Evolutionary conservation across 2,113 vertebrate genomes (phyloP), one percentile per base, ranked within the genome.

Genomic region (Microcebus ravelobensis): DNA sequence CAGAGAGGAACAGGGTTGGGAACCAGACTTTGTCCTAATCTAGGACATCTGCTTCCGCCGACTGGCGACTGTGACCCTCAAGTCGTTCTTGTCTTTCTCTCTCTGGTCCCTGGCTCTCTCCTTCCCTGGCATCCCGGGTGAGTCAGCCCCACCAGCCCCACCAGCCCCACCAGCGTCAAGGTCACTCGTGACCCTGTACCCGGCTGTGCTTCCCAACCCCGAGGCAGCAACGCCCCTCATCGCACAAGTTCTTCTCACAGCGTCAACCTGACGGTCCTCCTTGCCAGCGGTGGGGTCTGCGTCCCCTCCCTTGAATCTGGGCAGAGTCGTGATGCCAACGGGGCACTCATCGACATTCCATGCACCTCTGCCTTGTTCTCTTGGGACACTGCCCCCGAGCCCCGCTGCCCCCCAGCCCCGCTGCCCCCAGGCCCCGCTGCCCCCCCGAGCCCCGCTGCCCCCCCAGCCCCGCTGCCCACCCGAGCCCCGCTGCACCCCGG

Each of bases 181-280:
- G 29, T 12, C 6, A 17, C 3, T 13, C 12, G 1, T 23, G 68
- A 8, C 6, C 25, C 25, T 15, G 80, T 1, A 82, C 31, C 31
- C 8, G 18, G 0, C 1, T 2, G 48, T 6, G 42, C 36, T 31
- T 92, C 21, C 42, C 34, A 73, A 31, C 36, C 5, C 31, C 2
- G 3, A 23, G 0, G 1, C 68, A 61, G 34, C 52, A 11, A 17
- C 0, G 5, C 27, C 29, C 25, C 20, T 45, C 27, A 34, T 48
- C 10, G 31, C 67, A 1, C 10, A 4, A 48, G 67, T 10, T 50
- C 79, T 27, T 9, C 90, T 52, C 39, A 59, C 52, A 36, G 23
- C 29, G 70, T 34, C 20, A 42, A 17, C 70, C 15, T 13, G n/a
- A 25, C 18, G 0, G 15, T 34, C 3, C 52, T 25, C 3, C 52